Evolutionary conservation across 30 jellyfish, hydroid and myxozoan species (phyloP), one percentile per base, ranked within the genome.

Genomic region (Cassiopea xamachana): DNA sequence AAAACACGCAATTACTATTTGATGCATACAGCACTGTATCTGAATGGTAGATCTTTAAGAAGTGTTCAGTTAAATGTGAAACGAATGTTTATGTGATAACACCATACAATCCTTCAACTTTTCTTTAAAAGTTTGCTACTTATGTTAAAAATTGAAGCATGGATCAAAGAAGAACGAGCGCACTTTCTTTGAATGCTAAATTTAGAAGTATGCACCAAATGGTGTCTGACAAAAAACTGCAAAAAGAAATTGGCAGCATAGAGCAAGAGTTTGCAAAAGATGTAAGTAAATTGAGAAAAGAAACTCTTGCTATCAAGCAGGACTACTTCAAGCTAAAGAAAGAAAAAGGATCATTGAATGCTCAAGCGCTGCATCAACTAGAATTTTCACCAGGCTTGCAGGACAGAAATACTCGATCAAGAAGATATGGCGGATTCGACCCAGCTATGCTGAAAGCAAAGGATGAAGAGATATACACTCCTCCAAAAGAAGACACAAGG

Each of bases 361-460:
- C 90, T 16, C 69, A 81, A 51, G 77, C 96, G 43, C 75, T 89
- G 45, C 91, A 69, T 2, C 87, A 55, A 13, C 60, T 89, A 17
- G 96, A 89, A 62, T 60, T 80, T 68, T 73, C 89, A 48, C 96
- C 96, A 7, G 96, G 96, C 10, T 48, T 89, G 46, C 96, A 89
- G 73, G 96, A 89, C 7, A 68, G 96, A 58, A 69, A 79, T 68
- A 89, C 96, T 1, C 91, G 96, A 18, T 79, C 91, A 43, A 70
- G 87, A 58, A 71, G 96, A 51, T 89, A 50, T 70, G 96, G 96
- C 1, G 81, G 74, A 6, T 89, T 69, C 77, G 96, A 89, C 48
- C 91, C 96, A 1, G 96, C 96, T 1, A 70, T 89, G 96, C 72
- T 79, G 16, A 89, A 89, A 59, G 96, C 96, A 60, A 79, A 86